Evolutionary conservation across 2,888 invertebrate genomes (phyloP), one percentile per base, ranked within the genome.

Genomic region (Agrochola circellaris): DNA sequence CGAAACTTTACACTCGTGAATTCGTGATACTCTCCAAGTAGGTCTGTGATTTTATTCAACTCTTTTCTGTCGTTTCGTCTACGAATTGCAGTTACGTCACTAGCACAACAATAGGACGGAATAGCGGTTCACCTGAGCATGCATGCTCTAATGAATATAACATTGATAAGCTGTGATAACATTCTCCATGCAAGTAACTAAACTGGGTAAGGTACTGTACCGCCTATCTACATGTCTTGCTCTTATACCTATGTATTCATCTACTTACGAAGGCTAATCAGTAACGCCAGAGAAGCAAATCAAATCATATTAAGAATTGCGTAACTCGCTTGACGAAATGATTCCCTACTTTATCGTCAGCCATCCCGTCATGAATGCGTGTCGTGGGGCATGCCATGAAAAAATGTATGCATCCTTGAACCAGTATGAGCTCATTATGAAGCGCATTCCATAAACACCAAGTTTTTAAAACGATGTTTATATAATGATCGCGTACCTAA

Each of bases 331-430:
- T 78, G 60, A 69, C 56, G 56, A 79, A 77, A 83, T 61, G 9
- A 74, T 69, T 71, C 48, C 68, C 20, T n/a, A 51, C 38, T 80
- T 76, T 76, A 82, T 70, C 71, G 61, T 77, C 72, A 70, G 70
- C 51, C 20, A 81, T 67, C 81, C 73, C 70, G 79, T 76, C 65
- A 80, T 77, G 60, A 61, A 72, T 72, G 66, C 75, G 73, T 77
- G 51, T 71, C 68, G 74, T 68, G 60, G 13, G 30, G 48, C 38
- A 66, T 66, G 73, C 60, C 79, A 45, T 74, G 64, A 72, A 78
- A 79, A 75, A 85, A 82, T 85, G 79, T 73, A 75, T 66, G 23
- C 66, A 60, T 74, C 79, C 82, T 82, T 85, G 77, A 77, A 72
- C n/a, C 42, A 60, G 42, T 64, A 73, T 58, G 54, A 68, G 48